Base-by-base conservation (phyloP, 2,113 vertebrate genomes). In the Hystrix cristata region DNA sequence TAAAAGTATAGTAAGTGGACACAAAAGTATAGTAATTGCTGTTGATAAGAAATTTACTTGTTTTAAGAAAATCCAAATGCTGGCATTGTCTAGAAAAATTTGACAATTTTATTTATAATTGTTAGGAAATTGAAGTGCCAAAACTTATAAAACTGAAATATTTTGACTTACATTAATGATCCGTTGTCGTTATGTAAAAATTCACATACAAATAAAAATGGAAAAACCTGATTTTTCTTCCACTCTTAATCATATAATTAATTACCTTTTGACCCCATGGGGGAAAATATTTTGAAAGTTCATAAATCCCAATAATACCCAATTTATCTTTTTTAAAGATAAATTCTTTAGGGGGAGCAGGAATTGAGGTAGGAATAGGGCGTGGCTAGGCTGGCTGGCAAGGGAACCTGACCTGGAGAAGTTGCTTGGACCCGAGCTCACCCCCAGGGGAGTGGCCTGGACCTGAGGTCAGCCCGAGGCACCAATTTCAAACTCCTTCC, bases 1-100 rank as follows among this genome's bases (percentile, higher is more conserved):
- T 76, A 48, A 76, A 46, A 76, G 18, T 5, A 55, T 34, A 21
- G 18, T 80, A 53, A 80, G n/a, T 34, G 51, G 15, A 57, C 18
- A n/a, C 11, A 57, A 55, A 57, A 38, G 38, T 38, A 38, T 38
- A 38, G 38, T 74, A 46, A 23, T 25, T 74, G 71, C 38, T 74
- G 71, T 74, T 74, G 43, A 21, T n/a, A 34, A 80, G 76, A 34
- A 79, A 55, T 55, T 31, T 79, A 74, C 25, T 16, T 19, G 15
- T 96, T 97, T 98, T 98, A 98, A 98, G 98, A 98, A 99, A 98
- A 98, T 98, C 98, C 98, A 98, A 99, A 99, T 98, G 99, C 98
- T 99, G 98, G 98, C 98, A 98, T 98, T 98, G 97, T 98, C 98
- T 98, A 98, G 98, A 99, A 99, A 98, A 98, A 59, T 12, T 80